Evolutionary conservation across 2,797 vertebrate species (phyloP).

Genomic region (Paramormyrops hopkinsi): DNA sequence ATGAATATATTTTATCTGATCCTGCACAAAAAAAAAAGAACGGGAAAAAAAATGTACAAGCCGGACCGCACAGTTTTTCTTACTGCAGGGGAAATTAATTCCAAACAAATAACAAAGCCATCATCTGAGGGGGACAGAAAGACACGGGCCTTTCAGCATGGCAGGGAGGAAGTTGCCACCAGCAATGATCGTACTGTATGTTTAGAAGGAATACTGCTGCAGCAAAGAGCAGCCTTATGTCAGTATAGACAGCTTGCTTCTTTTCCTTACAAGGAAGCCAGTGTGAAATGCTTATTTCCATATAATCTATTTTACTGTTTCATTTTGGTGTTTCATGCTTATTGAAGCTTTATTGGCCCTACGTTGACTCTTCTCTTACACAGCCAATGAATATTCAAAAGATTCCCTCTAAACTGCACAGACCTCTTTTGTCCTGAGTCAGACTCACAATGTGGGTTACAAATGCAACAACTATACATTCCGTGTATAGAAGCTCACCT

Average conservation of each 20-base stretch:
- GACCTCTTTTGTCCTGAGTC: not conserved
- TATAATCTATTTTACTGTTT: not conserved
- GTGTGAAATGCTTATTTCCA: conserved; percentile 8
- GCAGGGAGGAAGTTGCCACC: not conserved
- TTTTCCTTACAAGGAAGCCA: not conserved
- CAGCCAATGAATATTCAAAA: conserved; percentile 9
- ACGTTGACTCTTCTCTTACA: not conserved
- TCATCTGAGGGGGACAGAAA: conserved; percentile 1
- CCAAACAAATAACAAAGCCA: conserved; percentile 22
- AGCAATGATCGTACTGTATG: not conserved
- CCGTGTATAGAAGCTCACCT: not conserved
- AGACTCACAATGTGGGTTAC: not conserved
- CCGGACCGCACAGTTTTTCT: not conserved
- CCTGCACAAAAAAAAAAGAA: not conserved
- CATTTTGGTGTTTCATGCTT: not conserved
- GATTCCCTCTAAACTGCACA: not conserved
- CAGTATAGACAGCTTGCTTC: not conserved
- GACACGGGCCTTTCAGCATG: conserved; percentile 10
- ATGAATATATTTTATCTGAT: conserved; percentile 20
- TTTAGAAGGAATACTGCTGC: not conserved
- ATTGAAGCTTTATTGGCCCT: not conserved
- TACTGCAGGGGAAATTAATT: conserved; percentile 19
- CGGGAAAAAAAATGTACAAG: not conserved
- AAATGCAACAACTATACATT: not conserved
- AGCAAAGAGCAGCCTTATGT: not conserved